Evolutionary conservation across 2,797 vertebrate genomes (phyloP).

Genomic region (Etheostoma perlongum): DNA sequence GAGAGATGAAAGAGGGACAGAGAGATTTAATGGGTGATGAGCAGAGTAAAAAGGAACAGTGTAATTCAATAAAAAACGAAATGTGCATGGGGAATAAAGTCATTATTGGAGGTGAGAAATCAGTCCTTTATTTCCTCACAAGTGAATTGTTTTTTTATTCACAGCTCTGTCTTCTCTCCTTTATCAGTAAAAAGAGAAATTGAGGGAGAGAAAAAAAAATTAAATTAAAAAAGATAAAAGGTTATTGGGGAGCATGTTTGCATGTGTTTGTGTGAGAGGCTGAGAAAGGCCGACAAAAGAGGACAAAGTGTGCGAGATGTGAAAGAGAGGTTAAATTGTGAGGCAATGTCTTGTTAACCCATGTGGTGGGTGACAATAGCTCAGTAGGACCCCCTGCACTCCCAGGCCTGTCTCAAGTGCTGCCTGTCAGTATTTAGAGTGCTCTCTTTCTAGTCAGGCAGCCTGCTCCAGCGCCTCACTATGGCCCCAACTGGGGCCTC

Average conservation of each 20-base stretch:
- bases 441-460: conserved; percentile 72
- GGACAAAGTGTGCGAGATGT: conserved; percentile 33
- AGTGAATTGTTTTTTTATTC: conserved; percentile 61
- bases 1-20: conserved; percentile 18
- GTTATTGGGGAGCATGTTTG: conserved; percentile 22
- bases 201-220: conserved; percentile 7
- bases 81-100: conserved; percentile 53
- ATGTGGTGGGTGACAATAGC: conserved; percentile 72
- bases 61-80: conserved; percentile 58
- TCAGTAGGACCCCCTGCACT: conserved; percentile 74
- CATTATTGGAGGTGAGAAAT: conserved; percentile 60
- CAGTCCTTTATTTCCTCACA: conserved; percentile 20
- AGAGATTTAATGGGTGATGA: conserved; percentile 54
- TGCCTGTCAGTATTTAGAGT: conserved; percentile 76
- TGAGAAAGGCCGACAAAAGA: conserved; percentile 33
- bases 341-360: conserved; percentile 78
- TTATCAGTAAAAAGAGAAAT: conserved; percentile 45
- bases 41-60: conserved; percentile 52
- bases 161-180: conserved; percentile 16
- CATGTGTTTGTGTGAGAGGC: neutral
- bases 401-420: conserved; percentile 74
- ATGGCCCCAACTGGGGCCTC: conserved; percentile 65
- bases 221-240: conserved; percentile 50
- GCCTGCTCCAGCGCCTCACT: conserved; percentile 68
- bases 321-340: conserved; percentile 64